Percentiles rank a stretch among this genome's conserved stretches.
Evolutionary conservation across 2,888 invertebrate genomes (phyloP).

Genomic region (Bellardia bayeri): DNA sequence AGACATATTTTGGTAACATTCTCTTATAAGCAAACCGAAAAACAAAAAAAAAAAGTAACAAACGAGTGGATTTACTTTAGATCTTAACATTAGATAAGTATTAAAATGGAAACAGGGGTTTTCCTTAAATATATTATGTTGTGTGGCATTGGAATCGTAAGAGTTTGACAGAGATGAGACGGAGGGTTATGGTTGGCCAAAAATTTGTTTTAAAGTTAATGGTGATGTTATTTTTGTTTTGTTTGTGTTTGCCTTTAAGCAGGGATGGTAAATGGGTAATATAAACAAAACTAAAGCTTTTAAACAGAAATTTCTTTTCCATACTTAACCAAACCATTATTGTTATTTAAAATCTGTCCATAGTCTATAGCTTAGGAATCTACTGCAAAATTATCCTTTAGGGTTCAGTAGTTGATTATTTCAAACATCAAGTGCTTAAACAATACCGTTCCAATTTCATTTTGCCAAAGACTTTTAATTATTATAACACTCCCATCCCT

Average conservation of each 20-base stretch:
- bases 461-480: not conserved
- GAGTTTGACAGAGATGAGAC: not conserved
- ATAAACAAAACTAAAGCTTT: too few relatives aligned
- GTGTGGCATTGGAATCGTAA: not conserved
- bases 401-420: too few relatives aligned
- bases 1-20: not conserved
- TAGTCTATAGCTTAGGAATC: too few relatives aligned
- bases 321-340: too few relatives aligned
- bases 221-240: not conserved
- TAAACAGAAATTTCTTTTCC: too few relatives aligned
- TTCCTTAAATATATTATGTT: slow-evolving; percentile 2
- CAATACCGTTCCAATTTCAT: too few relatives aligned
- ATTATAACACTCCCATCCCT: not conserved
- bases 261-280: too few relatives aligned
- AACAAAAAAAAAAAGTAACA: not conserved
- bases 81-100: slow-evolving; percentile 46
- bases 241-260: too few relatives aligned
- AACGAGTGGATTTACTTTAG: slow-evolving; percentile 35
- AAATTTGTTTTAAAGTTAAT: not conserved
- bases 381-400: too few relatives aligned
- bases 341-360: too few relatives aligned
- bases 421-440: too few relatives aligned
- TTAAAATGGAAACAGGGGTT: slow-evolving; percentile 26
- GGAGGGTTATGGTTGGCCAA: not conserved
- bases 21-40: not conserved